A percentile compares a stretch with the other conserved stretches of the same genome.
phyloP scores from a whole-genome alignment of 2,888 invertebrate genomes.

The Nematopogon swammerdamellus region DNA sequence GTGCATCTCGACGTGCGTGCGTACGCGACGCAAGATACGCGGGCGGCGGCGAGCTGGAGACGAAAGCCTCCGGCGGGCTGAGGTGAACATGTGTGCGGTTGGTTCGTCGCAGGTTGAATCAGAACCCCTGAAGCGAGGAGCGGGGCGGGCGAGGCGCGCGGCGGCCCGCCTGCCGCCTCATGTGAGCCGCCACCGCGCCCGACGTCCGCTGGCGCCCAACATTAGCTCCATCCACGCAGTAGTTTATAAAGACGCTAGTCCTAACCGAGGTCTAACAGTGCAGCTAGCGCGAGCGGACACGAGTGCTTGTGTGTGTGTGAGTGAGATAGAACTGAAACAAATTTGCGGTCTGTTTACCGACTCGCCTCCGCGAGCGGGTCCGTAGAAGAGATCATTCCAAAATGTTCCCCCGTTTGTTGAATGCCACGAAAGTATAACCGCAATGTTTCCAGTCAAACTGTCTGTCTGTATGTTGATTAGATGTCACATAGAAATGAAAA shows the following conservation, averaged over 20 bases:
- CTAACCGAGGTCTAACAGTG: neutral
- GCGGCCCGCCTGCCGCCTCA: neutral
- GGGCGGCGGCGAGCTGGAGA: conserved; percentile 28
- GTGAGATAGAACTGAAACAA: neutral
- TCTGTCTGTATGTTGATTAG: too few species aligned
- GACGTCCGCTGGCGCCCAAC: too few species aligned
- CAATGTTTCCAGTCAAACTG: too few species aligned
- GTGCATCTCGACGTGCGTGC: conserved; percentile 50
- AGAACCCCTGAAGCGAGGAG: conserved; percentile 33
- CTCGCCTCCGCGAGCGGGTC: neutral
- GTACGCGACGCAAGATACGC: conserved; percentile 32
- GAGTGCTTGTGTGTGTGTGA: neutral
- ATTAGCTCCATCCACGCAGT: too few species aligned
- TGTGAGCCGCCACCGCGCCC: neutral
- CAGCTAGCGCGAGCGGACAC: neutral
- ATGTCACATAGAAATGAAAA: too few species aligned
- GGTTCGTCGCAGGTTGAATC: conserved; percentile 44
- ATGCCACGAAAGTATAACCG: too few species aligned
- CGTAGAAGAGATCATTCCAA: neutral
- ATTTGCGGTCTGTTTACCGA: neutral
- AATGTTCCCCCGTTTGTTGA: neutral
- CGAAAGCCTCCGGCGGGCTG: neutral
- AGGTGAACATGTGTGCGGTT: neutral
- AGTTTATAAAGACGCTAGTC: too few species aligned
- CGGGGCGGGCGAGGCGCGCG: neutral